These are phyloP conservation scores for Tenualosa thibaudeaui DNA, from an alignment of 2,797 vertebrate genomes.

Conservation along the genomic window DNA sequence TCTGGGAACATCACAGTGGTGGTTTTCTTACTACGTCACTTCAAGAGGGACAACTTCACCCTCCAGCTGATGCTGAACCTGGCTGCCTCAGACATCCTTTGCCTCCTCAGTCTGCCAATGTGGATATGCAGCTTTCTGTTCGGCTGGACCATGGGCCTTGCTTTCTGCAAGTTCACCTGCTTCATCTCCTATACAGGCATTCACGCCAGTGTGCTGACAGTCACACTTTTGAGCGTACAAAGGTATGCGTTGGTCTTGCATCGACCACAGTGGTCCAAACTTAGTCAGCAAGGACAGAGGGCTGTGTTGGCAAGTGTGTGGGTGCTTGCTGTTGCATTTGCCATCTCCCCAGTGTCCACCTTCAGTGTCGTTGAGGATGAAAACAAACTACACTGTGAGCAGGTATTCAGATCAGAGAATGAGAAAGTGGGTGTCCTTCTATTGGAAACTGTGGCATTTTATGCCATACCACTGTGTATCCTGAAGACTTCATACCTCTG, in stretches of 20 bases:
- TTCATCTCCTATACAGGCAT: not conserved
- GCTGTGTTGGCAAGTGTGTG: not conserved
- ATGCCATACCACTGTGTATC: too few species aligned
- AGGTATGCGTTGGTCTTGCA: not conserved
- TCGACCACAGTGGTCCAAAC: not conserved
- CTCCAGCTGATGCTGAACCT: too few species aligned
- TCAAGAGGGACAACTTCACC: too few species aligned
- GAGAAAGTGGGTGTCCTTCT: not conserved
- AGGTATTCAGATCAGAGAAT: not conserved
- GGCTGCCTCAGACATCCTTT: not conserved
- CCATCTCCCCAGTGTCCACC: not conserved
- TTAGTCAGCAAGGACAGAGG: not conserved
- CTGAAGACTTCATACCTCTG: too few species aligned
- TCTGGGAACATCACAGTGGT: too few species aligned
- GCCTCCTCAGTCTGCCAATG: not conserved
- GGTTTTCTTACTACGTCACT: too few species aligned
- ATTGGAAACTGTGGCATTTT: too few species aligned
- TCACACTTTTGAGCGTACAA: not conserved
- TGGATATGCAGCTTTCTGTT: not conserved
- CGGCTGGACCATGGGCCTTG: not conserved
- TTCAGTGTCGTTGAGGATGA: not conserved
- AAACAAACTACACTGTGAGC: not conserved
- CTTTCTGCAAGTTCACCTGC: not conserved
- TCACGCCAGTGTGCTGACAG: not conserved
- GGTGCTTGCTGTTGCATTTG: not conserved